These are phyloP conservation scores for Epistrophe eligans DNA, from an alignment of 2,888 invertebrate species.

Conservation along the genomic window DNA sequence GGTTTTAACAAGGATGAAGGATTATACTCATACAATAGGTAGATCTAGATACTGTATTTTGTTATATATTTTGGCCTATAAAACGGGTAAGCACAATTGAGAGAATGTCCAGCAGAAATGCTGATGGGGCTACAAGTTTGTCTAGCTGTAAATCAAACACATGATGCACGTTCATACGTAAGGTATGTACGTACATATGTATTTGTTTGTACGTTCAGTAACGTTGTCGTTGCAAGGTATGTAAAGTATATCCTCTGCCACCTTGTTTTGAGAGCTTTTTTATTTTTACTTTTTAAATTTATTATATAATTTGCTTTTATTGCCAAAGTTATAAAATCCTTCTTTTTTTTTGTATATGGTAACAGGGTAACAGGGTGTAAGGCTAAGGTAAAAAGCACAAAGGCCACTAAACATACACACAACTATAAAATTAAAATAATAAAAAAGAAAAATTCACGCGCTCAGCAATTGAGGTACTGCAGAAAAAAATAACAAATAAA, in stretches of 20 bases:
- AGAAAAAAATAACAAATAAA: constrained; percentile 49
- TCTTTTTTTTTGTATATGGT: background rate
- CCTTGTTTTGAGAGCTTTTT: constrained; percentile 46
- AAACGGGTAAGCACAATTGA: constrained; percentile 45
- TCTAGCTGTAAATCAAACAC: constrained; percentile 44
- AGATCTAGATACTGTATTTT: constrained; percentile 1
- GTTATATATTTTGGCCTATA: constrained; percentile 4
- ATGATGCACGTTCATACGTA: constrained; percentile 47
- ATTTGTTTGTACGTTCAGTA: background rate
- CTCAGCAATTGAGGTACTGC: constrained; percentile 54
- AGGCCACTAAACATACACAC: constrained; percentile 24
- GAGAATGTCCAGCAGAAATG: constrained; percentile 26
- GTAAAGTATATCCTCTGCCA: constrained; percentile 29
- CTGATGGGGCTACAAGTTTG: constrained; percentile 15
- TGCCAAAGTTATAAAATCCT: constrained; percentile 64
- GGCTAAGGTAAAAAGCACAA: constrained; percentile 30
- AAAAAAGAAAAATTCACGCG: constrained; percentile 54
- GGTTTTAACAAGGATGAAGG: constrained; percentile 9
- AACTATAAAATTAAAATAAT: constrained; percentile 4
- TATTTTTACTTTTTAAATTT: constrained; percentile 59
- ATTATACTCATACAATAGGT: background rate
- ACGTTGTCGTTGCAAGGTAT: constrained; percentile 40
- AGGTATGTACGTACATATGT: no score
- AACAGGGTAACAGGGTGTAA: constrained; percentile 6
- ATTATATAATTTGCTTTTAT: constrained; percentile 72